Evolutionary conservation across 2,888 invertebrate species (phyloP), one percentile per base, ranked within the genome.

Genomic region (Plemyria rubiginata): DNA sequence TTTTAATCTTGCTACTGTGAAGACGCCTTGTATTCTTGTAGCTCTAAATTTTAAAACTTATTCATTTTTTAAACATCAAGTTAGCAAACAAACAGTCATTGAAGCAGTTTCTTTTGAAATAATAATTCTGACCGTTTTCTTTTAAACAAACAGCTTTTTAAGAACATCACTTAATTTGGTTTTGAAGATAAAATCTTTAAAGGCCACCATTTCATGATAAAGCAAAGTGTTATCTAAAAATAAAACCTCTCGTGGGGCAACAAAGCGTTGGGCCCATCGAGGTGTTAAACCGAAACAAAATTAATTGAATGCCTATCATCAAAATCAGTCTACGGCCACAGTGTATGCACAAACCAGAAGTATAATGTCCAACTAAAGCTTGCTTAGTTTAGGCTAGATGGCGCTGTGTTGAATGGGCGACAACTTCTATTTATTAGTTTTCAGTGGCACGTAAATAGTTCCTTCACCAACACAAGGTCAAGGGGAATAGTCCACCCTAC

Each of bases 201-300:
- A 43, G 15, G 15, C 13, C 9, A 41, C 13, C 9, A 41, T 52
- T 41, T 43, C n/a, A 43, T 2, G 29, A 15, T 54, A 8, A 32
- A 5, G 0, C 15, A 13, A 16, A 29, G 8, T 6, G 12, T 40
- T 40, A 53, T 52, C 53, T 59, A 59, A 49, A 59, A 65, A 62
- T 59, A 53, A 54, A 52, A 36, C 8, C 29, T 53, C 52, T n/a
- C 36, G 49, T 43, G 41, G 43, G 53, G 50, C 16, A 57, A 66
- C 68, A 68, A 65, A 66, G 66, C 60, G 70, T 50, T 58, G 41
- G 54, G 53, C 28, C 65, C 59, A 62, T 12, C 60, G 70, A 67
- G 63, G 68, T 68, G 70, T 64, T 67, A 68, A 68, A 64, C 64
- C 58, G 65, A 67, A 68, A 67, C 70, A 65, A 67, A 67, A 68